Evolutionary conservation across 2,797 vertebrate species (phyloP).

Genomic region (Microctenopoma steveboyesi): DNA sequence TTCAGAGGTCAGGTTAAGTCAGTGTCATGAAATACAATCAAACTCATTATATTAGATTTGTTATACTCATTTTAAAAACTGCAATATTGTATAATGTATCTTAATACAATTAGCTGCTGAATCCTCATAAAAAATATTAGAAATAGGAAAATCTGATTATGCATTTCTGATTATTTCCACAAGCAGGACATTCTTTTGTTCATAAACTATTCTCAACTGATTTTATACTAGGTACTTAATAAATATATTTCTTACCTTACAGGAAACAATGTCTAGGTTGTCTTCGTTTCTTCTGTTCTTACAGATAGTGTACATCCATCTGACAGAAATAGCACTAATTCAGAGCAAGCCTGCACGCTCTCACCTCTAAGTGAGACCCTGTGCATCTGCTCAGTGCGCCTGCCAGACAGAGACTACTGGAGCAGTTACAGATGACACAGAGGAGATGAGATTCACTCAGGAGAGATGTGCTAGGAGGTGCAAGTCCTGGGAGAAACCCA

Average conservation of each 20-base stretch:
- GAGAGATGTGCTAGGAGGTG: conserved; percentile 34
- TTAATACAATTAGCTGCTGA: neutral
- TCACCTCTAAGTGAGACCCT: conserved; percentile 8
- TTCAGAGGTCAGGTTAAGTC: neutral
- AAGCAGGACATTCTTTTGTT: neutral
- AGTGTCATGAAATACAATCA: neutral
- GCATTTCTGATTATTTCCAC: neutral
- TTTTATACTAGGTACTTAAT: neutral
- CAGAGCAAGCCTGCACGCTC: conserved; percentile 7
- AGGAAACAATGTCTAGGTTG: neutral
- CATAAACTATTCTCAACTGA: neutral
- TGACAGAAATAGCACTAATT: conserved; percentile 20
- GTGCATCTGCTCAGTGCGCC: conserved; percentile 20
- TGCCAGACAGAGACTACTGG: conserved; percentile 34
- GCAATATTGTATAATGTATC: neutral
- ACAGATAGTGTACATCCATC: conserved; percentile 9
- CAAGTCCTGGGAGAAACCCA: conserved; percentile 8
- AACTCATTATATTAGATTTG: too few relatives aligned
- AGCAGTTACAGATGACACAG: conserved; percentile 32
- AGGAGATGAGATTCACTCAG: conserved; percentile 21
- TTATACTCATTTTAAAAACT: too few relatives aligned
- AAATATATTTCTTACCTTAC: conserved; percentile 51
- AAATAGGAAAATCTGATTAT: conserved; percentile 4
- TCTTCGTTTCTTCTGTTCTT: conserved; percentile 3
- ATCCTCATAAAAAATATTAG: neutral